Conservation (phyloP, 2,113 vertebrate species). For the Phrynosoma platyrhinos region DNA sequence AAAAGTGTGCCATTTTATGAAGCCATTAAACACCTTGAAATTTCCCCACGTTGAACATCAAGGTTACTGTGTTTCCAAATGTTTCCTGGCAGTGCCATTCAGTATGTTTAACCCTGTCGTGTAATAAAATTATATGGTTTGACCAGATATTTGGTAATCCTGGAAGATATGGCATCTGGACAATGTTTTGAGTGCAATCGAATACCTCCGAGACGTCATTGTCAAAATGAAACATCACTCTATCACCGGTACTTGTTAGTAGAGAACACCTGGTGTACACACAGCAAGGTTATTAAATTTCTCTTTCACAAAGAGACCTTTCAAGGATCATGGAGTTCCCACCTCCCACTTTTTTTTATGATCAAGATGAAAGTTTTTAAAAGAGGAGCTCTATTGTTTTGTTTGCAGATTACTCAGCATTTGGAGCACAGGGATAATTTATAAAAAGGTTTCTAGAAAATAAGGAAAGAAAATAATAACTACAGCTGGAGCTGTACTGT, state of each 20-base stretch:
- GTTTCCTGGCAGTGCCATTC: slow-evolving; percentile 51
- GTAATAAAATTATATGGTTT: slow-evolving; percentile 54
- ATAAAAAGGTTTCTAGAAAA: slow-evolving; percentile 23
- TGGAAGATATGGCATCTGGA: slow-evolving; percentile 53
- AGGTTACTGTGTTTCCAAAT: slow-evolving; percentile 68
- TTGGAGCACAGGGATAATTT: slow-evolving; percentile 50
- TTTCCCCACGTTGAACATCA: slow-evolving; percentile 76
- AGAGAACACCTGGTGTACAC: slow-evolving; percentile 63
- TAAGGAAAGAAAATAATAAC: too few relatives aligned
- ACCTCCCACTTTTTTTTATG: slow-evolving; percentile 48
- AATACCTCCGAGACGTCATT: slow-evolving; percentile 43
- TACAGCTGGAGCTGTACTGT: too few relatives aligned
- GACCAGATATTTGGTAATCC: slow-evolving; percentile 53
- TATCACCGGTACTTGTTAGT: slow-evolving; percentile 67
- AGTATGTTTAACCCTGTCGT: slow-evolving; percentile 44
- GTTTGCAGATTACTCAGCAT: slow-evolving; percentile 61
- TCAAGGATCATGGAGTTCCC: slow-evolving; percentile 67
- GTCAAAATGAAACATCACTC: slow-evolving; percentile 58
- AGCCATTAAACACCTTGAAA: slow-evolving; percentile 72
- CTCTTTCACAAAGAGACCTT: slow-evolving; percentile 68
- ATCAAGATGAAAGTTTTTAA: slow-evolving; percentile 70
- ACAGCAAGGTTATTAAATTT: slow-evolving; percentile 73
- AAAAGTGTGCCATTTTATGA: slow-evolving; percentile 73
- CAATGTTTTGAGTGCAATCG: slow-evolving; percentile 56
- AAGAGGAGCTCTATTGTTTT: slow-evolving; percentile 55